Conservation (phyloP, 2,113 vertebrate genomes). For the Sylvia atricapilla region DNA sequence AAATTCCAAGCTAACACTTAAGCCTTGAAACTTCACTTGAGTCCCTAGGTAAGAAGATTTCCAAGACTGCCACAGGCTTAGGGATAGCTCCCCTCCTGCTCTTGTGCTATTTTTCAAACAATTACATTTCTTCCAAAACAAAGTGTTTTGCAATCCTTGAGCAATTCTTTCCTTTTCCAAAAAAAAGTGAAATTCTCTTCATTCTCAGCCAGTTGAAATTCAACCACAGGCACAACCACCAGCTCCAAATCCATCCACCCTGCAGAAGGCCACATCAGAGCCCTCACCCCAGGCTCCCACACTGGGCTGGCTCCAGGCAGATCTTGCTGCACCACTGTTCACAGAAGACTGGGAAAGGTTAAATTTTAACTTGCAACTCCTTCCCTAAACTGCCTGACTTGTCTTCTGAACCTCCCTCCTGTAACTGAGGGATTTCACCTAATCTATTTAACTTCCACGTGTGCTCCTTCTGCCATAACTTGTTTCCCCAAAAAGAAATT, state of each 20-base stretch:
- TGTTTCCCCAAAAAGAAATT: neutral
- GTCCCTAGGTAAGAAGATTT: neutral
- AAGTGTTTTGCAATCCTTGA: slow-evolving; percentile 18
- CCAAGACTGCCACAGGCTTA: neutral
- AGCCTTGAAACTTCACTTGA: neutral
- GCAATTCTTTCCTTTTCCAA: slow-evolving; percentile 35
- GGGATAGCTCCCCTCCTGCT: neutral
- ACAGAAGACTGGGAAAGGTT: neutral
- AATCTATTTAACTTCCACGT: neutral
- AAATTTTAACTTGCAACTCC: neutral
- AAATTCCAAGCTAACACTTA: neutral
- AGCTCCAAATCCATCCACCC: slow-evolving; percentile 2
- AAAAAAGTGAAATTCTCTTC: slow-evolving; percentile 34
- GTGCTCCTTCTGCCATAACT: neutral
- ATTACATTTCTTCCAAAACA: slow-evolving; percentile 37
- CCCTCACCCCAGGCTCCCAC: neutral
- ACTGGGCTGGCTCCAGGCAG: neutral
- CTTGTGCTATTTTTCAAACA: slow-evolving; percentile 10
- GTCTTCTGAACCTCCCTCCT: neutral
- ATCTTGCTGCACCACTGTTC: neutral
- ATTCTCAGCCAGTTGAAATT: neutral
- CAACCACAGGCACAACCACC: slow-evolving; percentile 11
- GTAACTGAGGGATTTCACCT: neutral
- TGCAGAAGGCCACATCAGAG: neutral
- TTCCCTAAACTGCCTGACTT: neutral